phyloP scores from a whole-genome alignment of 2,797 vertebrate species.

The Lepidocolaptes lacrymiger region DNA sequence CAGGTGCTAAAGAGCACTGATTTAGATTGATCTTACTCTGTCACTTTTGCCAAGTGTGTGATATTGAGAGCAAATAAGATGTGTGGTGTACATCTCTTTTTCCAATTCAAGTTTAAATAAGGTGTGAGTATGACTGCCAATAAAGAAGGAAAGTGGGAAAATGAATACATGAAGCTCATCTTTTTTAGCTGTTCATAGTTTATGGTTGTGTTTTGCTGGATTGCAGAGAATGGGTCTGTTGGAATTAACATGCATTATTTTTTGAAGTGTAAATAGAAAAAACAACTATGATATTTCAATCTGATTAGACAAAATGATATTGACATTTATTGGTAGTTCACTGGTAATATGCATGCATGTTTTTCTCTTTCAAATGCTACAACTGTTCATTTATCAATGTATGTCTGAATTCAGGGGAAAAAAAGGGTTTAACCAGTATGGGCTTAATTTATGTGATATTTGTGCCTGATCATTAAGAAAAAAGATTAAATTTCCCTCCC shows the following conservation, averaged over 20 bases:
- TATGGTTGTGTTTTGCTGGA: neutral
- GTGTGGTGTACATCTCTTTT: neutral
- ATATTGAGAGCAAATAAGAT: neutral
- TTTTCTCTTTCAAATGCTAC: neutral
- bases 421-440: neutral
- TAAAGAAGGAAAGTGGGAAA: neutral
- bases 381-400: neutral
- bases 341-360: neutral
- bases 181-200: neutral
- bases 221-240: neutral
- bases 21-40: neutral
- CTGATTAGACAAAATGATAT: neutral
- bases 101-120: neutral
- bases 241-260: neutral
- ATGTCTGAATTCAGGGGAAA: neutral
- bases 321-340: neutral
- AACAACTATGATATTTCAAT: neutral
- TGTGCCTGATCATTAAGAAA: neutral
- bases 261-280: neutral
- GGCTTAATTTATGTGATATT: neutral
- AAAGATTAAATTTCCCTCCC: neutral
- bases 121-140: neutral
- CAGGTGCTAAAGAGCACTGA: neutral
- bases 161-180: neutral
- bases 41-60: neutral